These are phyloP conservation scores for Holcopasites calliopsidis DNA, from an alignment of 1,140 invertebrate species.

Conservation along the genomic window DNA sequence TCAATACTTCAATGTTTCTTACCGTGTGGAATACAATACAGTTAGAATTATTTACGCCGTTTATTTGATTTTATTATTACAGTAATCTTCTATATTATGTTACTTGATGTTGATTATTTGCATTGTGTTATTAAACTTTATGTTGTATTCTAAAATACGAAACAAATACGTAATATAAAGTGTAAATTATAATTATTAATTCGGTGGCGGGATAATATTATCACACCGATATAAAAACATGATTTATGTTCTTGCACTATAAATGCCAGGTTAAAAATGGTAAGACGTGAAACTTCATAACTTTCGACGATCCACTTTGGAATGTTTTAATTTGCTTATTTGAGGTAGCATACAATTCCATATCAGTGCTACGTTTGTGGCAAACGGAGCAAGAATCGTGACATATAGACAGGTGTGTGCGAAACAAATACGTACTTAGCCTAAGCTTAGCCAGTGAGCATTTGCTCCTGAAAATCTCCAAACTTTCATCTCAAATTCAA, in stretches of 20 bases:
- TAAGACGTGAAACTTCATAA: background rate
- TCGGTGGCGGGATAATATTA: background rate
- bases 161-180: too few relatives aligned
- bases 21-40: too few relatives aligned
- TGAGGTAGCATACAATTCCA: background rate
- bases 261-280: background rate
- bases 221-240: background rate
- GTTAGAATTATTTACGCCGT: too few relatives aligned
- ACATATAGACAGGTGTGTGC: conserved; percentile 62
- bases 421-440: conserved; percentile 77
- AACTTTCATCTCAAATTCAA: background rate
- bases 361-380: too few relatives aligned
- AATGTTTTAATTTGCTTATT: background rate
- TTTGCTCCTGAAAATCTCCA: conserved; percentile 66
- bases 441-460: conserved; percentile 76
- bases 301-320: conserved; percentile 11
- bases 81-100: too few relatives aligned
- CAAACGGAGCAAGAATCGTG: background rate
- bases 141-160: too few relatives aligned
- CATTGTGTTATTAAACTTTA: too few relatives aligned
- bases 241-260: conserved; percentile 42
- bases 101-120: too few relatives aligned
- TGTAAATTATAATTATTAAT: too few relatives aligned
- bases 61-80: too few relatives aligned
- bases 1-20: too few relatives aligned